Evolutionary conservation across 1,140 invertebrate species (phyloP).

Genomic region (Anastrepha obliqua): DNA sequence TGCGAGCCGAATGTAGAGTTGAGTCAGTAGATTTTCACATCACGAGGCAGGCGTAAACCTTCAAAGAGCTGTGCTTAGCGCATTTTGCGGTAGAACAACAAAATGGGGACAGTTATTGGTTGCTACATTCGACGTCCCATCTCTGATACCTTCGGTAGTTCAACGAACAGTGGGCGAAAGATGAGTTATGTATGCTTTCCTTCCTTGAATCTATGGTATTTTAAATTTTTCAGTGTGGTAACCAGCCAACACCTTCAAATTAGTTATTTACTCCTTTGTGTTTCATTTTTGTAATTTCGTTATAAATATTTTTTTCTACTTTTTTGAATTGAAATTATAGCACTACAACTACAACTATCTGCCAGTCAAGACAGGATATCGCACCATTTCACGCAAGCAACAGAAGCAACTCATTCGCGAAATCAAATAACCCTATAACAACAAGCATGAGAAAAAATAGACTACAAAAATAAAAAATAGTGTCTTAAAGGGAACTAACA

Average conservation of each 20-base stretch:
- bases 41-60: too few relatives aligned
- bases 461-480: neutral
- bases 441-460: neutral
- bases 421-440: neutral
- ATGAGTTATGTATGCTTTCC: too few relatives aligned
- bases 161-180: too few relatives aligned
- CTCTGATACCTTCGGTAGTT: too few relatives aligned
- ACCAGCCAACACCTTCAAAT: neutral
- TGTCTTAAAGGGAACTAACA: neutral
- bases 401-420: neutral
- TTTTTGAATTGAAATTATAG: neutral
- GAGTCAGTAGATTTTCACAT: too few relatives aligned
- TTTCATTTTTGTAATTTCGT: neutral
- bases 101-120: too few relatives aligned
- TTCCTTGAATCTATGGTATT: too few relatives aligned
- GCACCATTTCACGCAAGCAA: constrained; percentile 27
- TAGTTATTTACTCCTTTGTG: neutral
- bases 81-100: too few relatives aligned
- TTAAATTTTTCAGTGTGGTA: too few relatives aligned
- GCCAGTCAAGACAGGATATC: neutral
- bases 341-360: neutral
- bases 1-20: too few relatives aligned
- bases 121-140: too few relatives aligned
- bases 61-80: too few relatives aligned
- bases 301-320: neutral